Evolutionary conservation across 2,797 vertebrate genomes (phyloP), one percentile per base, ranked within the genome.

Genomic region (Coranthus polyacanthus): DNA sequence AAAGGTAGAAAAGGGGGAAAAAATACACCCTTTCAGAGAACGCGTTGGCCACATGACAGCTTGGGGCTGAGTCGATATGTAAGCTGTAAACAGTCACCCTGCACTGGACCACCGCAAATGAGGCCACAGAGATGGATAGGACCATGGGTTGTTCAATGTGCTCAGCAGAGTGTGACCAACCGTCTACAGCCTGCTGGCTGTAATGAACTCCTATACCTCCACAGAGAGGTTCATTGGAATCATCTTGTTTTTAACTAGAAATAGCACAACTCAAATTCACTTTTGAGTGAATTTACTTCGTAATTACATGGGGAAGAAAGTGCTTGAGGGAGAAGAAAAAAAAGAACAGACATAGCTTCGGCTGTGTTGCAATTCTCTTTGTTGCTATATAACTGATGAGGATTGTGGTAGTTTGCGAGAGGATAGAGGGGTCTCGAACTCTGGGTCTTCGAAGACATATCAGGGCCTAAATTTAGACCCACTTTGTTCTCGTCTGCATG

Each of bases 401-500:
- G 53, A 66, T 75, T 66, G 62, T 55, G 41, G 51, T 47, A 44
- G 54, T 66, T 62, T 62, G 44, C 46, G 63, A 75, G 55, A 78
- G 56, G 50, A 76, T 41, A 47, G 72, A 55, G 39, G 67, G 72
- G 74, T 77, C 61, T 70, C 20, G 29, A 73, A 78, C 74, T 84
- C 42, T 32, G 62, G 76, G 73, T 79, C 69, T 59, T 74, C 22
- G 63, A 76, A 83, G 81, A 72, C 78, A 75, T 70, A 79, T 74
- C 32, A 3, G 22, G 68, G 62, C 79, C 85, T 91, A 92, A 85
- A 91, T 91, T 91, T 90, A 90, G 89, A 72, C 54, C 45, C 59
- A 79, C 87, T 90, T 91, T 92, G 89, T 91, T 82, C 86, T 82
- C 18, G 64, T 86, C 81, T 87, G 87, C 66, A 45, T 56, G 73